Evolutionary conservation across 1,140 invertebrate species (phyloP), one percentile per base, ranked within the genome.

Genomic region (Drosophila santomea): DNA sequence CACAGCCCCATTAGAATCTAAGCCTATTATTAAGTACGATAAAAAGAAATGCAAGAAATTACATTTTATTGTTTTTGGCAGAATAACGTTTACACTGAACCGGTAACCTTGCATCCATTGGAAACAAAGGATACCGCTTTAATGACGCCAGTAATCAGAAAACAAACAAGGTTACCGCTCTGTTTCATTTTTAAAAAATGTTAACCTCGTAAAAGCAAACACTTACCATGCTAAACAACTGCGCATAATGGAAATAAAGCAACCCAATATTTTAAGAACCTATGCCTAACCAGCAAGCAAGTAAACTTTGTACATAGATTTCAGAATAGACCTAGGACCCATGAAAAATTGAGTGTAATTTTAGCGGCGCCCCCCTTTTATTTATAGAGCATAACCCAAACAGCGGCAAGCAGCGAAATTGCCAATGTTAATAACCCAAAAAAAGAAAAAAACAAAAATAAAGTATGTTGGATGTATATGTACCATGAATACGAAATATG

Each of bases 151-250:
- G 47, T 44, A 56, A 62, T 15, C 51, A 41, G 47, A 50, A 38
- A 36, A 20, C 15, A 39, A 41, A 20, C 20, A 39, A 45, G 39
- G 41, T 48, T 48, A 36, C 39, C 45, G 38, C 39, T 28, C 43
- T 68, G 56, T 51, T 78, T 38, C 77, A 86, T 85, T 85, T 86
- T 81, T 25, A 54, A 78, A 86, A 85, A 81, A 78, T 75, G 78
- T 52, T 71, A 43, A 35, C 47, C 52, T 44, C 32, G 17, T 17
- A 60, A 20, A 78, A 72, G 43, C 15, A 56, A 58, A 54, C 39
- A 67, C 41, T 50, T 66, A 66, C 6, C 15, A 51, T 52, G 32
- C 66, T 63, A 28, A 56, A 41, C 36, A 54, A 23, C 51, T 44
- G 38, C 36, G 41, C 51, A 78, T 43, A 15, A 74, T 75, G 51